Evolutionary conservation across 1,140 invertebrate species (phyloP), one percentile per base, ranked within the genome.

Genomic region (Diabrotica undecimpunctata): DNA sequence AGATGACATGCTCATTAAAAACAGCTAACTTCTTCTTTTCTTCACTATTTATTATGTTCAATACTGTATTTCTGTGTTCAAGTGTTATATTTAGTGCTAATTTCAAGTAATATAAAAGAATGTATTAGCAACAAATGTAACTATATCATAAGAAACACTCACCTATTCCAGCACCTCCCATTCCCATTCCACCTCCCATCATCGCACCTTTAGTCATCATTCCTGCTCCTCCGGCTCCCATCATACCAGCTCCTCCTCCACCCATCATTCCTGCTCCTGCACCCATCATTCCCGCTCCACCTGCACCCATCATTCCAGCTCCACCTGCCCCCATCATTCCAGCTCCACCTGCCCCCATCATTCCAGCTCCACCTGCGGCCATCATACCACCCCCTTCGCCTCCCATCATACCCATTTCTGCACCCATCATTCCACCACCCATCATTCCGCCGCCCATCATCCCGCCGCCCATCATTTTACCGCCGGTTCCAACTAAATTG

Each of bases 391-490:
- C 70, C 75, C 65, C 68, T 69, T 76, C 61, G 54, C 4, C 25
- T 1, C 25, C 25, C 25, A 25, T 25, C 25, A 25, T 25, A 10
- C 54, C 54, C 25, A 25, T 25, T 69, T 76, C 61, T 46, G 4
- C 41, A 10, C 41, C 41, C 41, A 46, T 46, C 41, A 46, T 46
- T 69, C 76, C 61, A 61, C 41, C 25, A 25, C 25, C 25, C 25
- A 25, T 25, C 25, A 25, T 25, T 9, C 54, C 54, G 10, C 54
- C 54, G 7, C 35, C 12, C 38, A 61, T 14, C 60, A 58, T 12
- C 68, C 77, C 74, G 73, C 74, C 58, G 65, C 76, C 77, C 39
- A 58, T 41, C 7, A 25, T 25, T 25, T 25, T 25, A 25, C 25
- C 41, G 41, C 41, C 41, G 2, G 4, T 6, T 46, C 41, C 41